Evolutionary conservation across 2,888 invertebrate species (phyloP), one percentile per base, ranked within the genome.

Genomic region (Ptilodon capucinus): DNA sequence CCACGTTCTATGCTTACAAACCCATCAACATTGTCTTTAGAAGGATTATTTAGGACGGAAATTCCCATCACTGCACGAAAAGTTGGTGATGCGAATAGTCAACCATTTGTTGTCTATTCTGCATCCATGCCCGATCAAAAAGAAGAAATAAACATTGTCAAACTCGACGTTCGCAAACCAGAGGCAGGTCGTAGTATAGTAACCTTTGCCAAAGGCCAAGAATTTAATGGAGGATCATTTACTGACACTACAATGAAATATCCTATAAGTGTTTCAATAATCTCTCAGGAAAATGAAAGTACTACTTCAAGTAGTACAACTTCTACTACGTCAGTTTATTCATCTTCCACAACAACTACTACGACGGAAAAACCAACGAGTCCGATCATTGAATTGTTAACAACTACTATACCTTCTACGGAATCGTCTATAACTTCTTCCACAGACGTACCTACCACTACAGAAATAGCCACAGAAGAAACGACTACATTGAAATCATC

Each of bases 11-110:
- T 81, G 70, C 57, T 73, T 0, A 86, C 81, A 7, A 93, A 95
- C 75, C 92, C 93, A 1, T 94, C 95, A 0, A 95, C 95, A 0
- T 92, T 95, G 54, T 84, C 95, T 9, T 76, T 95, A 55, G 94
- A 95, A 82, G 94, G 92, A 1, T 79, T 95, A 7, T 95, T 95
- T 64, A 92, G 93, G 72, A 92, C 92, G 46, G 85, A 92, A 70
- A 85, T 81, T 42, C 88, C 92, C 0, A 49, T 75, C 2, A 78
- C 68, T 52, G 78, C 79, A 4, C 78, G 74, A 50, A 81, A 82
- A 72, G 57, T 76, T 2, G 69, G 53, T 45, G 65, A 73, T 28
- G 68, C 70, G n/a, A 67, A 61, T n/a, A 81, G 75, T 21, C 81
- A 84, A 60, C 89, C 91, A 0, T 91, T 88, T 64, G 71, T 90